Base-by-base conservation (phyloP, 1,140 invertebrate genomes). In the Euglossa dilemma region DNA sequence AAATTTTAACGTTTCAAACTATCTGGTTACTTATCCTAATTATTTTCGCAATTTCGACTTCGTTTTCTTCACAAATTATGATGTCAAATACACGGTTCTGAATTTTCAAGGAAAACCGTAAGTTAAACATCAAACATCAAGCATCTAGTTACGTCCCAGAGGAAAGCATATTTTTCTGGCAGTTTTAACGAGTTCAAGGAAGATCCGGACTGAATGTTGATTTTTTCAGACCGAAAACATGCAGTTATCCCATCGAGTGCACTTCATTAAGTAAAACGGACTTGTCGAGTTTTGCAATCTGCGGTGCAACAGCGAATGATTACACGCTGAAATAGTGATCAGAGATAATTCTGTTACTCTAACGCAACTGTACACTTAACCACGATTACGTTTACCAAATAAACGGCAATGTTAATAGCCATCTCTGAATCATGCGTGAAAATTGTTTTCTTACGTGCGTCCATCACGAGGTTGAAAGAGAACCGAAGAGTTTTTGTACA, bases 401-500 rank as follows among this genome's bases (percentile, higher is more conserved):
- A 66, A 61, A 23, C 45, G 57, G 23, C 11, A 45, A 18, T 45
- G 25, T 28, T 2, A 25, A 56, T 20, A 47, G 61, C 20, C 25
- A 66, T n/a, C 8, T 71, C 0, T 36, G 12, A 79, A 73, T 11
- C 23, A 45, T 59, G 12, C 16, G 18, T 20, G 74, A 78, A 83
- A 78, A 83, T 78, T 78, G 80, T 83, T 63, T 63, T 16, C 47
- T 70, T 78, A 78, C 66, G 64, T 70, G 63, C 56, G 74, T 78
- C 80, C 73, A 83, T 78, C 80, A 47, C n/a, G n/a, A 70, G 45
- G 61, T 69, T 28, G 28, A 59, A 78, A 61, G 16, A n/a, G 20
- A 83, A 83, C 28, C 80, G 73, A 83, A 69, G 74, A 69, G 80
- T 61, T 83, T 77, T 78, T 63, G 6, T 78, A 77, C 64, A 78